Conservation (phyloP, 1,140 invertebrate species). For the Danaus melanippus region DNA sequence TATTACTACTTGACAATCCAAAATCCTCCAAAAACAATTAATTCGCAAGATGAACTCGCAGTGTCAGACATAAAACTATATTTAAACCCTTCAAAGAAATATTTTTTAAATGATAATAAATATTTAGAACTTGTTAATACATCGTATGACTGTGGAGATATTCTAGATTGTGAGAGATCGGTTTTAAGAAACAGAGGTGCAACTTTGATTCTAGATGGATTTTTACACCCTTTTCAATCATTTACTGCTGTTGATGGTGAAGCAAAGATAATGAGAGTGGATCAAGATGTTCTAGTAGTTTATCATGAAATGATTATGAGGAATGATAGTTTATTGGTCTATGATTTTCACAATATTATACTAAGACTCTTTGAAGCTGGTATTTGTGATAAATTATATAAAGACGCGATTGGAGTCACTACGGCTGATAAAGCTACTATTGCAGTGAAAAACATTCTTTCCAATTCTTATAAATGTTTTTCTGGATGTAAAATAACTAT, state of each 20-base stretch:
- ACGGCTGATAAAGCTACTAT: slow-evolving; percentile 32
- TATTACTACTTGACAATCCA: slow-evolving; percentile 50
- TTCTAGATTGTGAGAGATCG: slow-evolving; percentile 34
- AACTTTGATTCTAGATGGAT: slow-evolving; percentile 14
- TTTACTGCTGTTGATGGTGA: slow-evolving; percentile 27
- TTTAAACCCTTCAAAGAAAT: slow-evolving; percentile 30
- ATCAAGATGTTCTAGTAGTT: slow-evolving; percentile 27
- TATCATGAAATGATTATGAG: slow-evolving; percentile 56
- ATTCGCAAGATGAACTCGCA: slow-evolving; percentile 37
- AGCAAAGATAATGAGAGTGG: too few species aligned
- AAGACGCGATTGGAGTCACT: slow-evolving; percentile 44
- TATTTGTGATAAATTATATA: too few species aligned
- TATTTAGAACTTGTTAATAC: slow-evolving; percentile 38
- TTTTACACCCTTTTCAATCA: slow-evolving; percentile 33
- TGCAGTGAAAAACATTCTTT: slow-evolving; percentile 13
- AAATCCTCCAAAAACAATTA: slow-evolving; percentile 33
- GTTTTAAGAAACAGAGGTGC: slow-evolving; percentile 19
- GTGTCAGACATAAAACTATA: slow-evolving; percentile 35
- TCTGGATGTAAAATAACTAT: slow-evolving; percentile 17
- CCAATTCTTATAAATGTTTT: slow-evolving; percentile 43
- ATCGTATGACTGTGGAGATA: slow-evolving; percentile 33
- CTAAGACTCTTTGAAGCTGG: slow-evolving; percentile 18
- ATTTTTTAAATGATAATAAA: slow-evolving; percentile 40
- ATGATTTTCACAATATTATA: slow-evolving; percentile 27
- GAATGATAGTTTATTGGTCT: slow-evolving; percentile 31